Conservation (phyloP, 53 echinoderm and acorn worm species). For the Patiria pectinifera region DNA sequence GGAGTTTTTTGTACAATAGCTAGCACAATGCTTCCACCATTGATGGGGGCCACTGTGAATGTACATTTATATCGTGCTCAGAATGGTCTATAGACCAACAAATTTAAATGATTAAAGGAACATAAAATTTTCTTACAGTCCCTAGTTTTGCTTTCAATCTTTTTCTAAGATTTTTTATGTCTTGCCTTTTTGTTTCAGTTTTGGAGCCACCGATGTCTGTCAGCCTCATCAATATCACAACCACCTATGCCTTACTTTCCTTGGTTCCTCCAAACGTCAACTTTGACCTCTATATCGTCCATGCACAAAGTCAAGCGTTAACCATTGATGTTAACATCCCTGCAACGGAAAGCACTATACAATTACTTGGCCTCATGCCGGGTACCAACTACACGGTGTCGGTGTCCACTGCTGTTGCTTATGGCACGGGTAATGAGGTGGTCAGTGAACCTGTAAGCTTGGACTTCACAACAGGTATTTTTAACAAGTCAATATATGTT, state of each 20-base stretch:
- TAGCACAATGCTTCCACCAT: no score
- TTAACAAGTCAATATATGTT: no score
- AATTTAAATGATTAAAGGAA: no score
- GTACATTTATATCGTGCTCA: no score
- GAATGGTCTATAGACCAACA: no score
- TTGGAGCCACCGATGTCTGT: not conserved
- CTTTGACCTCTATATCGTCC: not conserved
- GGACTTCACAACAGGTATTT: not conserved
- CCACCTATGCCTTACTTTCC: not conserved
- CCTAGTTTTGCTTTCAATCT: no score
- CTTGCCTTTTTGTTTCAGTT: not conserved
- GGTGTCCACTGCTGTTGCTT: not conserved
- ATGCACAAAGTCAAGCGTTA: not conserved
- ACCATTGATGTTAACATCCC: not conserved
- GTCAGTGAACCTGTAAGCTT: not conserved
- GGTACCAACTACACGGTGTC: not conserved
- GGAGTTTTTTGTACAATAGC: no score
- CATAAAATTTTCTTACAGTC: no score
- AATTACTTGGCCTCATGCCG: not conserved
- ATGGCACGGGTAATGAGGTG: not conserved
- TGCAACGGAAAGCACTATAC: not conserved
- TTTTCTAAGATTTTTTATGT: no score
- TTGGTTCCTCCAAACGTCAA: not conserved
- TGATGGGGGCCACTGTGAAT: no score
- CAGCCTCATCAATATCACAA: not conserved